Base-by-base conservation (phyloP, 1,140 invertebrate genomes). In the Papilio aristodemus region DNA sequence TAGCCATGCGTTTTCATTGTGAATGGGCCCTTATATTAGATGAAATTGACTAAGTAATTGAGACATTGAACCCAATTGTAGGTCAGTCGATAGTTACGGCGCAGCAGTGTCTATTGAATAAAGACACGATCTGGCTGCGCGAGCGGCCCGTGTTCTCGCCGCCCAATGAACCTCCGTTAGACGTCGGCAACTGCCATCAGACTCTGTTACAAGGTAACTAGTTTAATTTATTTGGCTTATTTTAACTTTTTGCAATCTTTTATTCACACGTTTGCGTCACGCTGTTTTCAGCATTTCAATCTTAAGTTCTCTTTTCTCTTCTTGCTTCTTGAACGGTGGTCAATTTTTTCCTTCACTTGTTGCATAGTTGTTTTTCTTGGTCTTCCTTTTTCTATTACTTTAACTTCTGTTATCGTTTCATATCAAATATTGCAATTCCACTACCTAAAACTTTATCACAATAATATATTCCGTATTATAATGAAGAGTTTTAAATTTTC, bases 121-220 rank as follows among this genome's bases (percentile, higher is more conserved):
- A 91, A 78, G 89, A 91, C 73, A 91, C 89, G 59, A 89, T 91
- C 73, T 91, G 89, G 89, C 76, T 91, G 43, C 79, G 89, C 71
- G 89, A 91, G n/a, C 79, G 87, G 54, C 87, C 89, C 10, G 80
- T 89, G 38, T 91, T 89, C 72, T 81, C 81, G 17, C 71, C 86
- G 17, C 79, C 85, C 11, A 81, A 77, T 17, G 84, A 89, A 38
- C 75, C 83, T n/a, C 76, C 77, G 59, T 67, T 88, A 59, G 86
- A 89, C 39, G 77, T 87, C 11, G 79, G 75, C 59, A 87, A 80
- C 58, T 91, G 89, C 71, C 87, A 91, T 78, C 89, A 91, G 71
- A 88, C 80, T 71, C 80, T 91, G 60, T 76, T 91, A 67, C 86
- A 89, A 76, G 80, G 89, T 91, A 77, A 77, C n/a, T 22, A 11